Evolutionary conservation across 2,797 vertebrate genomes (phyloP), one percentile per base, ranked within the genome.

Genomic region (Micromesistius poutassou): DNA sequence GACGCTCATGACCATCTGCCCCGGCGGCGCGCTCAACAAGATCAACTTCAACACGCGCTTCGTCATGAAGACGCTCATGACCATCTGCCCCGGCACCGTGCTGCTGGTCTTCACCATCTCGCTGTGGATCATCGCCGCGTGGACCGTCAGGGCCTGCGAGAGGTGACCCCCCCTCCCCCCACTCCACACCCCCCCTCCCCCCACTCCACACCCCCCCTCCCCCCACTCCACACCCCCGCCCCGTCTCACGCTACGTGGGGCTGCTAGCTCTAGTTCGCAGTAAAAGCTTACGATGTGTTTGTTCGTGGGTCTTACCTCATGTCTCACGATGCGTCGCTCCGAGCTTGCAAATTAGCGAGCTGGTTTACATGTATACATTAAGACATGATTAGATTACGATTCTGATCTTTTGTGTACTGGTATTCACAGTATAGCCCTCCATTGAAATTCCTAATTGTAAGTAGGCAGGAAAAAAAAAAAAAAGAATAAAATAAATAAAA

Each of bases 31-130:
- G 88, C 95, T 99, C 93, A 99, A 99, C 94, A 99, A 99, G 94
- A 99, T 99, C 94, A 99, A 99, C 95, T 99, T 99, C 91, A 99
- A 99, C 95, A 99, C 98, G 0, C 97, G 97, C 92, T 99, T 99
- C 90, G 98, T 99, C 93, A 99, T 99, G 98, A 99, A 99, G 95
- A 99, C 98, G 85, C 93, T 99, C 93, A 99, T 99, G 98, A 99
- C 98, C 93, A 99, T 99, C 94, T 99, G 98, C 90, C 98, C 98
- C 6, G 98, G 98, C 94, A 99, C 97, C 83, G 98, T 99, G 88
- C 95, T 99, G 89, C 95, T 99, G 93, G 98, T 99, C 92, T 99
- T 99, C 95, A 99, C 98, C 95, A 99, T 99, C 94, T 99, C 98
- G 8, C 94, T 99, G 89, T 99, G 98, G 98, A 99, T 99, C 96